Evolutionary conservation across 2,888 invertebrate species (phyloP), one percentile per base, ranked within the genome.

Genomic region (Polymixis flavicincta): DNA sequence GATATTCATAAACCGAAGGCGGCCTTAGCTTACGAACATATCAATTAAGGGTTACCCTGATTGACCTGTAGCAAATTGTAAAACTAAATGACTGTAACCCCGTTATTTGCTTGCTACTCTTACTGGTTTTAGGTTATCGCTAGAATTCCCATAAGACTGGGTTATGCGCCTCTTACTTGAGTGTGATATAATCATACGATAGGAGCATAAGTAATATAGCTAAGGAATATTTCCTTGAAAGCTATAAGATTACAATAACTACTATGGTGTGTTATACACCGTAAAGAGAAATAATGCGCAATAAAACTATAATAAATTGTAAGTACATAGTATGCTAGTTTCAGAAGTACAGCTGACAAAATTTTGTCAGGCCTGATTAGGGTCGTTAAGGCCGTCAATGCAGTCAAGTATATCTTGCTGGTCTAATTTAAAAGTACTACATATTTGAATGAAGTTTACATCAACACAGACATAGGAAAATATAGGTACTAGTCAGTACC

Each of bases 11-110:
- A 80, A 85, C 86, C 86, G 80, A 85, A 80, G 77, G 85, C 82
- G 84, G 85, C 88, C 85, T 87, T 87, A 79, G 74, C 81, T 87
- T 78, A 85, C 67, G 57, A 74, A 79, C 80, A 78, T 80, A 87
- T 87, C 87, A 77, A 72, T 84, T 77, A 83, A 71, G 83, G 81
- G 64, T 71, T 74, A 67, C 82, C 80, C 70, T 76, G 52, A 83
- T 80, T 80, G 76, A 83, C 73, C 66, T 75, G 69, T 80, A 70
- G 66, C 80, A 73, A 70, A 67, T 70, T 77, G 54, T 69, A 66
- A 65, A 78, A 50, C 52, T 69, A 74, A 63, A 65, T 57, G 28
- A 59, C 71, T 64, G 64, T 65, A 71, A 66, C 19, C 52, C 37
- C 50, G n/a, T 65, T 55, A 59, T 73, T 76, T 48, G 76, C 67